Conservation (phyloP, 2,888 invertebrate species). For the Cordilura impudica region DNA sequence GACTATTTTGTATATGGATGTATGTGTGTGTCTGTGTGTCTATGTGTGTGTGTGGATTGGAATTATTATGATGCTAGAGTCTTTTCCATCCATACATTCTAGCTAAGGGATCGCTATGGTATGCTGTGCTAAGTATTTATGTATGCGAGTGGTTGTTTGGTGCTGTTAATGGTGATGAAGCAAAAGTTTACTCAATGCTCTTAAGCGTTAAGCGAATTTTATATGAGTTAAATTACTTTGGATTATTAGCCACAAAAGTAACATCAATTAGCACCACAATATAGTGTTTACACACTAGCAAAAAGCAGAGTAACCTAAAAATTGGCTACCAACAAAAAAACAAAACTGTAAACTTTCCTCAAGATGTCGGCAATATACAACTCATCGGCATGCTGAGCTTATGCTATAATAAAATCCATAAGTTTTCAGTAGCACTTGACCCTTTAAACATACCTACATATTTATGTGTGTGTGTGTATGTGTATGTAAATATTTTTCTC, state of each 20-base stretch:
- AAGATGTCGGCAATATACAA: slow-evolving; percentile 17
- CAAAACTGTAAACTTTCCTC: slow-evolving; percentile 20
- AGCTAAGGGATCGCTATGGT: slow-evolving; percentile 30
- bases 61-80: slow-evolving; percentile 38
- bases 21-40: slow-evolving; percentile 6
- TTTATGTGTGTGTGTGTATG: not conserved
- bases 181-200: slow-evolving; percentile 61
- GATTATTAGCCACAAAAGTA: slow-evolving; percentile 66
- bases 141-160: not conserved
- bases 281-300: slow-evolving; percentile 55
- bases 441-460: slow-evolving; percentile 10
- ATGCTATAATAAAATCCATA: slow-evolving; percentile 21
- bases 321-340: slow-evolving; percentile 40
- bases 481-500: not conserved
- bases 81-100: not conserved
- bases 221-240: slow-evolving; percentile 66
- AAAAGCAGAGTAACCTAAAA: slow-evolving; percentile 29
- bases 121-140: not conserved
- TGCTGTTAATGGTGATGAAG: slow-evolving; percentile 56
- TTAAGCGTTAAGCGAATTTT: slow-evolving; percentile 64
- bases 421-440: slow-evolving; percentile 49
- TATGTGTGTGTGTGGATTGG: slow-evolving; percentile 18
- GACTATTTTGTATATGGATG: not conserved
- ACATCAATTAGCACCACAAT: slow-evolving; percentile 65
- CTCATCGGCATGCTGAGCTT: not conserved